These are phyloP conservation scores for Eupsilia transversa DNA, from an alignment of 2,888 invertebrate genomes.

Conservation along the genomic window DNA sequence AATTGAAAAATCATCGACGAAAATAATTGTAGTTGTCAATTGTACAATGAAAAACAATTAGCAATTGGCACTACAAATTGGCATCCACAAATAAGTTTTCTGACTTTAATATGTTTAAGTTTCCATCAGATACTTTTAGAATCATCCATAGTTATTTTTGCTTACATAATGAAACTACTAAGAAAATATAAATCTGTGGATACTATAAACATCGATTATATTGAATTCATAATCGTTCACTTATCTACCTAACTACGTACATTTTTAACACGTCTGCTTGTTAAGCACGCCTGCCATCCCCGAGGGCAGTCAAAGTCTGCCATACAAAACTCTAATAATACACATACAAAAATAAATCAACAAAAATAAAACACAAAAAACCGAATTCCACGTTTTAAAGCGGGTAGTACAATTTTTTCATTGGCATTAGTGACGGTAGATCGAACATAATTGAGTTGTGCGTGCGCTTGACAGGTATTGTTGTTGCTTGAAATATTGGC, in stretches of 20 bases:
- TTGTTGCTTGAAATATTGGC: conserved; percentile 67
- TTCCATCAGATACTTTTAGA: neutral
- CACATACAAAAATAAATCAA: conserved; percentile 46
- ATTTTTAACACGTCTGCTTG: neutral
- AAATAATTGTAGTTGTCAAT: neutral
- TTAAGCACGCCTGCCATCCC: conserved; percentile 21
- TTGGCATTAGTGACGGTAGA: conserved; percentile 75
- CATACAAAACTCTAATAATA: conserved; percentile 8
- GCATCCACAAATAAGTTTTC: neutral
- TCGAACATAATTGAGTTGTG: conserved; percentile 78
- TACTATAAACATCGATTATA: neutral
- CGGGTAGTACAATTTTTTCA: conserved; percentile 67
- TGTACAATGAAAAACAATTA: neutral
- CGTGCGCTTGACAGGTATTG: conserved; percentile 75
- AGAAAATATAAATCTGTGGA: neutral
- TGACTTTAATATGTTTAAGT: neutral
- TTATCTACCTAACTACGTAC: neutral
- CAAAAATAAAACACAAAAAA: conserved; percentile 54
- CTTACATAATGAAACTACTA: too few relatives aligned
- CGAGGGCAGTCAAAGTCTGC: neutral
- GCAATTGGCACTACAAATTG: neutral
- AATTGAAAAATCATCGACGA: neutral
- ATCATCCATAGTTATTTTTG: neutral
- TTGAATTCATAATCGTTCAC: neutral
- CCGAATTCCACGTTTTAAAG: conserved; percentile 65